Evolutionary conservation across 1,140 invertebrate genomes (phyloP), one percentile per base, ranked within the genome.

Genomic region (Penaeus chinensis): DNA sequence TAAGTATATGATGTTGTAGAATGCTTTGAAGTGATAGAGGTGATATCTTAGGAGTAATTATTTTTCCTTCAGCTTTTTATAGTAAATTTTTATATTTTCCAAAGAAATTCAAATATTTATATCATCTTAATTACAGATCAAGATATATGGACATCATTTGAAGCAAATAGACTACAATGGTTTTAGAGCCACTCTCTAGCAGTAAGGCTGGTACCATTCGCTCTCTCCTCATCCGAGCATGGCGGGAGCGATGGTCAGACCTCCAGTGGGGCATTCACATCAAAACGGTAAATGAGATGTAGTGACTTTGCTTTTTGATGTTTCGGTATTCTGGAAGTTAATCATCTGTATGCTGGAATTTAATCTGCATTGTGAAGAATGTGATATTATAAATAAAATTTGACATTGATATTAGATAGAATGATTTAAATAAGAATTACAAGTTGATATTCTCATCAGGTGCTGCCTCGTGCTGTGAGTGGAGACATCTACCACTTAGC

Each of bases 241-340:
- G 97, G 97, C 93, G 97, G 91, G 97, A 98, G 93, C 93, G 97
- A 82, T 99, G 97, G 97, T 96, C 95, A 19, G 97, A 98, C 93
- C 94, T 98, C 47, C 96, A 98, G 92, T 99, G 97, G 97, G 97
- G 97, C 54, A 98, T 98, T 87, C 96, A 98, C 91, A 97, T 98
- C 60, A 98, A 98, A 94, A 96, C 96, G 37, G 89, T 90, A 85
- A 83, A 96, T 11, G 61, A 37, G 65, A 81, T 83, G 11, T 78
- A 27, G 20, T 85, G 0, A 84, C 86, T 22, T 82, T 62, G 2
- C 60, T 65, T 66, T 10, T 66, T 10, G 85, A 89, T 88, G 32
- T 78, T 20, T 84, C 19, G 54, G 95, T 94, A 32, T 42, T 24
- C 11, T 65, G n/a, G 0, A 24, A 24, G 18, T 22, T 37, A 4